Percentiles rank a stretch among this genome's conserved stretches.
Conservation (phyloP, 2,113 vertebrate species). For the Danionella cerebrum region DNA sequence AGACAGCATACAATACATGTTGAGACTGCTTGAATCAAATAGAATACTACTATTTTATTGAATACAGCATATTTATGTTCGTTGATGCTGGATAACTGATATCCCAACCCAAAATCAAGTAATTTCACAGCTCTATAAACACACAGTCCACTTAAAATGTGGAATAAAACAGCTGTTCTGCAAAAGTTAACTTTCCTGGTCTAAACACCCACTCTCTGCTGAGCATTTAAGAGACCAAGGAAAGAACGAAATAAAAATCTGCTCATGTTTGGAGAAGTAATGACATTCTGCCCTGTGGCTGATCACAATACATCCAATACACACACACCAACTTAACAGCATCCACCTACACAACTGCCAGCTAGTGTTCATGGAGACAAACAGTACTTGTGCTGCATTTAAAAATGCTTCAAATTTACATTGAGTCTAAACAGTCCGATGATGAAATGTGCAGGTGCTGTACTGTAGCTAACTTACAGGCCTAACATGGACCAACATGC, state of each 20-base stretch:
- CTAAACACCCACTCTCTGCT: conserved; percentile 8
- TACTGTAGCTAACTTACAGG: neutral
- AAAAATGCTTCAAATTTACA: too few relatives aligned
- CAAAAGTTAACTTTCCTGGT: neutral
- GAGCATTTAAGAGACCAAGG: conserved; percentile 4
- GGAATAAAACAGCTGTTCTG: neutral
- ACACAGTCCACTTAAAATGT: conserved; percentile 2
- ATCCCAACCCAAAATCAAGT: too few relatives aligned
- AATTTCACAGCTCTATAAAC: neutral
- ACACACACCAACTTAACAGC: conserved; percentile 3
- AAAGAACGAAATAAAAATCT: conserved; percentile 9
- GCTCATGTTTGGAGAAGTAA: conserved; percentile 16
- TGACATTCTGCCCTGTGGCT: conserved; percentile 16
- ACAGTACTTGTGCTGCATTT: neutral
- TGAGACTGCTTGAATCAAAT: too few relatives aligned
- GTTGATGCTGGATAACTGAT: too few relatives aligned
- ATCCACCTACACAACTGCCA: conserved; percentile 18
- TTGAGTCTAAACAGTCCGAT: too few relatives aligned
- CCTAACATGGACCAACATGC: neutral
- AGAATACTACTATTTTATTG: too few relatives aligned
- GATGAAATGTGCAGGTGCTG: neutral
- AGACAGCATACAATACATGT: too few relatives aligned
- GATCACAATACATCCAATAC: conserved; percentile 18
- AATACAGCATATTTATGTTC: too few relatives aligned
- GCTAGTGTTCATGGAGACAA: conserved; percentile 24